Base-by-base conservation (phyloP, 2,113 vertebrate genomes). In the Datnioides undecimradiatus region DNA sequence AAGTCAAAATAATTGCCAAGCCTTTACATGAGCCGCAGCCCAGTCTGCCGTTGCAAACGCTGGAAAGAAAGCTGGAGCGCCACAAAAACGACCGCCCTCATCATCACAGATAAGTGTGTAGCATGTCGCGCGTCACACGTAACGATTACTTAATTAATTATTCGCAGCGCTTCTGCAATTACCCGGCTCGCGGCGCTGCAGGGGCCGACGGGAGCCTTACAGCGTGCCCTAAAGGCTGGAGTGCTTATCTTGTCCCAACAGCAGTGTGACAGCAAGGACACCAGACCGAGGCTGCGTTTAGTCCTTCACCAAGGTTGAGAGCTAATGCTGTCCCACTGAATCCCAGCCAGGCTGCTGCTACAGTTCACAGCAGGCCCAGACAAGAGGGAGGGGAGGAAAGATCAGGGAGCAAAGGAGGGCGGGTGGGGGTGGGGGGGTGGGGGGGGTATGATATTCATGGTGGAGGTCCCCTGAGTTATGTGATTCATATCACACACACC, bases 301-400 rank as follows among this genome's bases (percentile, higher is more conserved):
- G 91, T 84, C 91, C 90, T 91, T 91, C 91, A 85, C 66, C 86
- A 92, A 92, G 91, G 92, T 93, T 91, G 84, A 86, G 68, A 76
- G 80, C 80, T 88, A 85, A 90, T 74, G 84, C 55, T 70, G 79
- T 83, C 72, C 79, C 66, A 73, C 71, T 81, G 84, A 83, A 79
- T 85, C 84, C 33, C 45, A 62, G 74, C 78, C 79, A 68, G 82
- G 45, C 71, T 66, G 68, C 74, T 79, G 78, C 76, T 51, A 73
- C 54, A 58, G 75, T 82, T 79, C 63, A 54, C 70, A 69, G 72
- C 48, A 25, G 81, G 74, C 70, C 73, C 70, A 84, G 82, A 81
- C 71, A 49, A 77, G 70, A 57, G 52, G 43, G 46, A 74, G n/a
- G 66, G 23, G 29, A 51, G 58, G 43, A 34, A 41, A 36, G 60